Conservation (phyloP, 37 sponge, comb jelly and placozoan genomes). For the Petrosia ficiformis region DNA sequence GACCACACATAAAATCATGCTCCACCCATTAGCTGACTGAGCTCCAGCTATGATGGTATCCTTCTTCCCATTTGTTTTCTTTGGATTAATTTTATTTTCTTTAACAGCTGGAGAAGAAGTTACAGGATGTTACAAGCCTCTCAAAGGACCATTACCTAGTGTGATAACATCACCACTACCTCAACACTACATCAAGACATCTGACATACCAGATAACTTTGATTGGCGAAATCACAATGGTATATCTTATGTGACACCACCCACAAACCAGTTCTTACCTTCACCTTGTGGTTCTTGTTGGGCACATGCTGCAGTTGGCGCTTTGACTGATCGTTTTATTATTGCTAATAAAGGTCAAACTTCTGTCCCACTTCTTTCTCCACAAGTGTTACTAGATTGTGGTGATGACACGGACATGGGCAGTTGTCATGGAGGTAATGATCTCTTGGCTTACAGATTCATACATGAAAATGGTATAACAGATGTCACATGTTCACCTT, state of each 20-base stretch:
- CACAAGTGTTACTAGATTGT: slow-evolving; percentile 71
- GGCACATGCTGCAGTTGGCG: slow-evolving; percentile 75
- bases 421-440: slow-evolving; percentile 54
- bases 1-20: too few relatives aligned
- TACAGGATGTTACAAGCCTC: slow-evolving; percentile 15
- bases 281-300: slow-evolving; percentile 80
- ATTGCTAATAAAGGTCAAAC: slow-evolving; percentile 37
- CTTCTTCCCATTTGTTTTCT: too few relatives aligned
- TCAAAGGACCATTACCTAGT: slow-evolving; percentile 16
- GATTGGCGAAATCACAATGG: slow-evolving; percentile 68
- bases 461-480: slow-evolving; percentile 72
- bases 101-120: not conserved
- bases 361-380: slow-evolving; percentile 35
- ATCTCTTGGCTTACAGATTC: slow-evolving; percentile 70
- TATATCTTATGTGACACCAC: slow-evolving; percentile 42
- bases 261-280: slow-evolving; percentile 73
- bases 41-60: too few relatives aligned
- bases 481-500: slow-evolving; percentile 79
- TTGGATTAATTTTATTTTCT: not conserved
- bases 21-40: too few relatives aligned
- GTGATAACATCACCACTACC: slow-evolving; percentile 29
- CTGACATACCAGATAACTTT: slow-evolving; percentile 40
- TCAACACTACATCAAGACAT: slow-evolving; percentile 10
- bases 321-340: slow-evolving; percentile 74
- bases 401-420: slow-evolving; percentile 23